These are phyloP conservation scores for Eristalinus sepulchralis DNA, from an alignment of 2,888 invertebrate species.

Conservation along the genomic window DNA sequence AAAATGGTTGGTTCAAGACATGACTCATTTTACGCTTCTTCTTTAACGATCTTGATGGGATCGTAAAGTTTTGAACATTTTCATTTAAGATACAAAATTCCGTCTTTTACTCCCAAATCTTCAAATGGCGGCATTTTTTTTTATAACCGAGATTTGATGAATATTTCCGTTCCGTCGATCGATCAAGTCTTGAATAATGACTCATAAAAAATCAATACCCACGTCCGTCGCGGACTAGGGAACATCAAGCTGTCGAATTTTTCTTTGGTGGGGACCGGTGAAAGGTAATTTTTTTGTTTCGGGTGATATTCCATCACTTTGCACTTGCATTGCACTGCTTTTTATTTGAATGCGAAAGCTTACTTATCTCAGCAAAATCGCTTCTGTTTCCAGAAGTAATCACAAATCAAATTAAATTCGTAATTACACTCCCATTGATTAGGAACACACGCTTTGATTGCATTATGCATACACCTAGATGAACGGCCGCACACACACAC, in stretches of 20 bases:
- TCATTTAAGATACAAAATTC: neutral
- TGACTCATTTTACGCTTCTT: neutral
- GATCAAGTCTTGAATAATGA: neutral
- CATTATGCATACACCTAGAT: constrained; percentile 12
- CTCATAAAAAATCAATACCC: neutral
- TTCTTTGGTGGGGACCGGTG: neutral
- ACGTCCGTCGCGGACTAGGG: neutral
- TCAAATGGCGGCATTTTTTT: neutral
- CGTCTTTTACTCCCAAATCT: neutral
- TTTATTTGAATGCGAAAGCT: neutral
- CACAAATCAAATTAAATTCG: constrained; percentile 25
- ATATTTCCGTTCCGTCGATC: neutral
- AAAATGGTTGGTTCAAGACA: too few relatives aligned
- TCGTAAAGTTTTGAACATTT: neutral
- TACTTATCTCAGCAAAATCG: neutral
- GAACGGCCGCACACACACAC: neutral
- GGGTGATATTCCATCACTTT: neutral
- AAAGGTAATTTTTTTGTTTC: neutral
- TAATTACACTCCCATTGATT: constrained; percentile 32
- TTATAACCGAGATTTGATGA: neutral
- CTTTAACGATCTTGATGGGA: neutral
- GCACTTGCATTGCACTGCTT: neutral
- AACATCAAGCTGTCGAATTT: neutral
- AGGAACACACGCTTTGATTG: constrained; percentile 9
- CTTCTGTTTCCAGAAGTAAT: constrained; percentile 21